A percentile compares a stretch with the other conserved stretches of the same genome.
Conservation (phyloP, 1,140 invertebrate genomes). For the Physella acuta region DNA sequence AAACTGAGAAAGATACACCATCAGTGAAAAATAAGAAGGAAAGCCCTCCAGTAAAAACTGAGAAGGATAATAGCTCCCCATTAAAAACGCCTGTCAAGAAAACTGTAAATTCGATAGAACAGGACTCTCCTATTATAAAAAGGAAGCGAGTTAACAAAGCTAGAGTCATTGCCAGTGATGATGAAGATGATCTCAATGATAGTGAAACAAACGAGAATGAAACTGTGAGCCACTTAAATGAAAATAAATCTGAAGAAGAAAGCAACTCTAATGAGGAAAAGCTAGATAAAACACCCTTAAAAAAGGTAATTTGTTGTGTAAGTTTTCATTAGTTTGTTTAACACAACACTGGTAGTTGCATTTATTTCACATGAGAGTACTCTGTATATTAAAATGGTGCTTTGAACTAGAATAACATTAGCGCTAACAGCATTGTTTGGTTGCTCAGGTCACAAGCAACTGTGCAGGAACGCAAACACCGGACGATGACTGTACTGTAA, state of each 20-base stretch:
- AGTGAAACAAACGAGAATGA: background rate
- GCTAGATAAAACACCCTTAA: too few relatives aligned
- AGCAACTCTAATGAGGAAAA: too few relatives aligned
- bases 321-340: too few relatives aligned
- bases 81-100: too few relatives aligned
- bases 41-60: too few relatives aligned
- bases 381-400: background rate
- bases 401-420: background rate
- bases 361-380: background rate
- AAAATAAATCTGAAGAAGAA: background rate
- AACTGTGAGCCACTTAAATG: background rate
- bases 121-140: slow-evolving; percentile 34
- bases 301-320: too few relatives aligned
- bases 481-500: background rate
- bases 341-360: background rate
- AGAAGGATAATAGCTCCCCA: too few relatives aligned
- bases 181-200: slow-evolving; percentile 26
- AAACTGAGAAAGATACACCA: too few relatives aligned
- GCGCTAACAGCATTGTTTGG: background rate
- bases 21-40: too few relatives aligned
- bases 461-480: background rate
- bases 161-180: slow-evolving; percentile 34
- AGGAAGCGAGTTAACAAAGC: slow-evolving; percentile 26
- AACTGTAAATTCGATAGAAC: too few relatives aligned
- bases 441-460: background rate